Percentiles rank a stretch among this genome's conserved stretches.
These are phyloP conservation scores for Aricia agestis DNA, from an alignment of 1,140 invertebrate species.

Conservation along the genomic window DNA sequence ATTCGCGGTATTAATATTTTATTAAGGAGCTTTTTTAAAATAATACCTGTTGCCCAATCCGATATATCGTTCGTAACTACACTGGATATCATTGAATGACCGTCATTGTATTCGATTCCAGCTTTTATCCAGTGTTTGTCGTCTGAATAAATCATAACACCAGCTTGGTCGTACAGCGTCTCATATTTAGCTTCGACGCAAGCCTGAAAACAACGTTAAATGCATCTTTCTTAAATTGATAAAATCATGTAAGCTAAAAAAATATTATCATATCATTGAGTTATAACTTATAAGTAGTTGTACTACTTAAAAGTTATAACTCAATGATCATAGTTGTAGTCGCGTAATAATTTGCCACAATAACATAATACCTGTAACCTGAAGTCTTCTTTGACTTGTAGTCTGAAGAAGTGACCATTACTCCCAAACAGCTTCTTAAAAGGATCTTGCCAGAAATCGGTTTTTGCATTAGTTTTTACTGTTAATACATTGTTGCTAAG, in stretches of 20 bases:
- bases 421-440: constrained; percentile 48
- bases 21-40: neutral
- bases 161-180: constrained; percentile 55
- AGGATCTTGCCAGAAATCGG: constrained; percentile 59
- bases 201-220: constrained; percentile 39
- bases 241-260: too few relatives aligned
- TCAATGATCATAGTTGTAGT: too few relatives aligned
- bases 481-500: constrained; percentile 31
- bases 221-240: too few relatives aligned
- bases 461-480: constrained; percentile 42
- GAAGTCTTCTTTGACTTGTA: constrained; percentile 46
- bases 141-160: constrained; percentile 52
- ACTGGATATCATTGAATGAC: constrained; percentile 52
- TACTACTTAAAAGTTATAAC: too few relatives aligned
- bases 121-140: constrained; percentile 55
- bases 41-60: constrained; percentile 56
- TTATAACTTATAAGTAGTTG: neutral
- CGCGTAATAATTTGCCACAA: too few relatives aligned
- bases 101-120: constrained; percentile 58
- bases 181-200: constrained; percentile 51
- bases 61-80: constrained; percentile 51
- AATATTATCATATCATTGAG: neutral
- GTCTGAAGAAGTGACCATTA: constrained; percentile 46
- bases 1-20: constrained; percentile 11
- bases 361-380: constrained; percentile 42